These are phyloP conservation scores for Bettongia penicillata DNA, from an alignment of 2,113 vertebrate genomes.

Conservation along the genomic window DNA sequence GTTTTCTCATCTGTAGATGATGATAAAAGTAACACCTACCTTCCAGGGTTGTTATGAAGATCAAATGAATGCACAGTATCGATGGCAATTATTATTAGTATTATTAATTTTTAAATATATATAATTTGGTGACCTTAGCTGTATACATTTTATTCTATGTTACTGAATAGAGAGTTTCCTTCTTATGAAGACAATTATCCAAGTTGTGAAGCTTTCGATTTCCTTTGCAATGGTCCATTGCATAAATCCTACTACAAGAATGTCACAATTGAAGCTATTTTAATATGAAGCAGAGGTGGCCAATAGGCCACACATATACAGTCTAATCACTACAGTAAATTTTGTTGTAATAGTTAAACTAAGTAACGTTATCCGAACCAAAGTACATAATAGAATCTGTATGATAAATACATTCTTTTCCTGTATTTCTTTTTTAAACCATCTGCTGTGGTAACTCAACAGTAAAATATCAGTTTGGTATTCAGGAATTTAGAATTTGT, in stretches of 20 bases:
- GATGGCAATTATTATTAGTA: neutral
- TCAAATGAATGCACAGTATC: neutral
- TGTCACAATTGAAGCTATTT: conserved; percentile 33
- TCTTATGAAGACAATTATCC: neutral
- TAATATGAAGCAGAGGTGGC: neutral
- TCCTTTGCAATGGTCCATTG: conserved; percentile 38
- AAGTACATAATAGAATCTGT: conserved; percentile 18
- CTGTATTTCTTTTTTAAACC: neutral
- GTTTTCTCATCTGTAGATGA: neutral
- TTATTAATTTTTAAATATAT: neutral
- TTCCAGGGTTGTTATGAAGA: neutral
- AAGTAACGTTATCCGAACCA: conserved; percentile 15
- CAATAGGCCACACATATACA: neutral
- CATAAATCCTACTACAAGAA: conserved; percentile 24
- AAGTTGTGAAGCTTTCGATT: conserved; percentile 31
- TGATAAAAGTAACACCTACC: neutral
- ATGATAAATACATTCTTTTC: conserved; percentile 29
- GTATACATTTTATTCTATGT: conserved; percentile 37
- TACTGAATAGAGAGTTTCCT: conserved; percentile 23
- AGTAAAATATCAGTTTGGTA: conserved; percentile 15
- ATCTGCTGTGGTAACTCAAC: conserved; percentile 47
- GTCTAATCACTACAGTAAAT: conserved; percentile 14
- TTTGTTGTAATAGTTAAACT: conserved; percentile 47
- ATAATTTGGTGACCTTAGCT: neutral
- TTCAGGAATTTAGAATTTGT: conserved; percentile 49